A percentile compares a stretch with the other conserved stretches of the same genome.
Conservation (phyloP, 2,113 vertebrate species). For the Nicator chloris region DNA sequence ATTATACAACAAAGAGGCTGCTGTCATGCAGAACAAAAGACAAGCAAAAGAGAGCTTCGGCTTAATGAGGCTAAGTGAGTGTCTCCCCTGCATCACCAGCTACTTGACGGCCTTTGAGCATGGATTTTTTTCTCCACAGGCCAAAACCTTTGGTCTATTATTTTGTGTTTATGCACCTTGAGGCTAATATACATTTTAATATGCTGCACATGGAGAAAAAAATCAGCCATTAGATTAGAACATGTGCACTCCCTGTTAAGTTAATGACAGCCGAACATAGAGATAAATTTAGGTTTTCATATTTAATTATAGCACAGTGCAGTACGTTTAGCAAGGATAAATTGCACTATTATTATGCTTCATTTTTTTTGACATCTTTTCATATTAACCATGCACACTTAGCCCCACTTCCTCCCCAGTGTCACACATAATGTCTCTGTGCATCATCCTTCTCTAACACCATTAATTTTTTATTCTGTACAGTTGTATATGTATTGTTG, state of each 20-base stretch:
- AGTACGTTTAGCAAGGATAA: constrained; percentile 87
- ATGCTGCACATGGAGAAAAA: constrained; percentile 82
- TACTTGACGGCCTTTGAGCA: constrained; percentile 81
- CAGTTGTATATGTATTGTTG: constrained; percentile 12
- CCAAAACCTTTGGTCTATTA: constrained; percentile 84
- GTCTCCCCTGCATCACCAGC: constrained; percentile 81
- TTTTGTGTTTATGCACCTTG: constrained; percentile 90
- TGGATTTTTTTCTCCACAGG: constrained; percentile 77
- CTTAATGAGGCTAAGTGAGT: constrained; percentile 92
- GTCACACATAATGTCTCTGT: constrained; percentile 53
- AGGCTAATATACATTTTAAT: constrained; percentile 93
- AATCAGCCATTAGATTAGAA: constrained; percentile 83
- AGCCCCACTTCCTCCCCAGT: constrained; percentile 57
- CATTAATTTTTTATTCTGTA: constrained; percentile 45
- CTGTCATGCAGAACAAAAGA: constrained; percentile 89
- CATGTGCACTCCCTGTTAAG: constrained; percentile 88
- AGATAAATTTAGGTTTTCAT: constrained; percentile 96
- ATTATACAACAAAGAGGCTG: constrained; percentile 93
- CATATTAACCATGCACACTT: constrained; percentile 77
- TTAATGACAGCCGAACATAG: constrained; percentile 91
- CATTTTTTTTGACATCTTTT: constrained; percentile 82
- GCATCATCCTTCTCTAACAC: constrained; percentile 29
- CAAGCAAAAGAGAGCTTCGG: constrained; percentile 84
- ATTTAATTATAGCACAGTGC: constrained; percentile 93
- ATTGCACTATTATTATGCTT: constrained; percentile 90